Evolutionary conservation across 1,140 invertebrate genomes (phyloP).

Genomic region (Bilobella aurantiaca): DNA sequence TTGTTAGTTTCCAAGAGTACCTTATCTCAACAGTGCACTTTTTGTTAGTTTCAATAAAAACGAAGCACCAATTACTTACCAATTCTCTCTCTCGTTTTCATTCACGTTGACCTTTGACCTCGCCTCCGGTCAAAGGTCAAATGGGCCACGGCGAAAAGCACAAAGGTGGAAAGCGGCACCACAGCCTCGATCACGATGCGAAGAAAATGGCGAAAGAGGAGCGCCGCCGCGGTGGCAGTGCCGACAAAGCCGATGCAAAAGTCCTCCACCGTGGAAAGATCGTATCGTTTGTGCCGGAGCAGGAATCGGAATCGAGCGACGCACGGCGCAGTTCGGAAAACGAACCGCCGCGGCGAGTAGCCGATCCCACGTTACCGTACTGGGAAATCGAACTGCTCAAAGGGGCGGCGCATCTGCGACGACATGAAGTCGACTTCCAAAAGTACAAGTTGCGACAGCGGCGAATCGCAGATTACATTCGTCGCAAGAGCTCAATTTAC

Average conservation of each 20-base stretch:
- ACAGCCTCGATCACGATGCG: not conserved
- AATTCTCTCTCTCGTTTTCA: too few relatives aligned
- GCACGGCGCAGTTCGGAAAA: not conserved
- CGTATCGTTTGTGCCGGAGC: not conserved
- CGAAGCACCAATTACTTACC: too few relatives aligned
- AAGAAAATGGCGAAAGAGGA: not conserved
- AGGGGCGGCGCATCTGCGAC: not conserved
- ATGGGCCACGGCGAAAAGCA: not conserved
- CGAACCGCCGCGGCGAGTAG: not conserved
- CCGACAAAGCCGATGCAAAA: not conserved
- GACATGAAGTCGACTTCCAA: not conserved
- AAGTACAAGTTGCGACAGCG: not conserved
- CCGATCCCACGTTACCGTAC: not conserved
- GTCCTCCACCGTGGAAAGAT: not conserved
- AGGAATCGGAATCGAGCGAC: too few relatives aligned
- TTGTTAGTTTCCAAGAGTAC: too few relatives aligned
- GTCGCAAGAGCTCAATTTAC: not conserved
- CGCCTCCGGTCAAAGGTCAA: too few relatives aligned
- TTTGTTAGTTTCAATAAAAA: too few relatives aligned
- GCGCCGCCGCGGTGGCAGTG: not conserved
- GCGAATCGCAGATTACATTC: not conserved
- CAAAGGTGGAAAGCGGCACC: not conserved
- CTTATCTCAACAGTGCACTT: too few relatives aligned
- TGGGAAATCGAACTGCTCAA: not conserved
- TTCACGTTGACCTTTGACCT: too few relatives aligned